Base-by-base conservation (phyloP, 2,113 vertebrate species). In the Neodontobutis hainanensis region DNA sequence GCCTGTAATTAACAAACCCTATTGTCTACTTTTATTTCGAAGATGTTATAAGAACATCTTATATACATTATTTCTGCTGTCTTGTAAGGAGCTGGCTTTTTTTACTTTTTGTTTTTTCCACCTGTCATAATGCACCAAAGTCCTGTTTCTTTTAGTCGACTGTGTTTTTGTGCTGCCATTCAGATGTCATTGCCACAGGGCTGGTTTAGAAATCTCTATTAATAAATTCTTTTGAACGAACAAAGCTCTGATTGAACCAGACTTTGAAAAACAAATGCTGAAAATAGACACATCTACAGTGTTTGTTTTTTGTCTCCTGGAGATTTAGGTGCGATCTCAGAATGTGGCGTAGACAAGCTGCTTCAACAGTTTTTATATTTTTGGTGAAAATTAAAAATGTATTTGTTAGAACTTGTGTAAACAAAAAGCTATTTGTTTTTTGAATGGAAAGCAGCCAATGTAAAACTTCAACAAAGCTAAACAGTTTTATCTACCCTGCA, bases 241-340 rank as follows among this genome's bases (percentile, higher is more conserved):
- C 59, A 16, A 38, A 50, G 43, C 48, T 62, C 55, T 52, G 5
- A 47, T 5, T 67, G 27, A 11, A 48, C 32, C n/a, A 58, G 47
- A 46, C 36, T 57, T 57, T 57, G 36, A 57, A 57, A n/a, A 38
- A 16, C 36, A 57, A 11, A 42, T 57, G 9, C 34, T 38, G n/a
- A 8, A 57, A 57, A 57, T 40, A 40, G 53, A 57, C 34, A 14
- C 4, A 8, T 4, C 9, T 4, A 15, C 43, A 43, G 38, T 35
- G 50, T 63, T 52, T 46, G n/a, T 8, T 6, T 45, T 62, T 52
- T 47, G 47, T 52, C 27, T n/a, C 38, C 27, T 42, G 11, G 3
- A 50, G 53, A 61, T 66, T 8, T 11, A 60, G 6, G 14, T 32
- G 44, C 38, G 4, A 8, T 40, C 38, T 40, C 38, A 40, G 2